A percentile compares a stretch with the other conserved stretches of the same genome.
Evolutionary conservation across 2,888 invertebrate species (phyloP).

Genomic region (Acrocyrtus sp.): DNA sequence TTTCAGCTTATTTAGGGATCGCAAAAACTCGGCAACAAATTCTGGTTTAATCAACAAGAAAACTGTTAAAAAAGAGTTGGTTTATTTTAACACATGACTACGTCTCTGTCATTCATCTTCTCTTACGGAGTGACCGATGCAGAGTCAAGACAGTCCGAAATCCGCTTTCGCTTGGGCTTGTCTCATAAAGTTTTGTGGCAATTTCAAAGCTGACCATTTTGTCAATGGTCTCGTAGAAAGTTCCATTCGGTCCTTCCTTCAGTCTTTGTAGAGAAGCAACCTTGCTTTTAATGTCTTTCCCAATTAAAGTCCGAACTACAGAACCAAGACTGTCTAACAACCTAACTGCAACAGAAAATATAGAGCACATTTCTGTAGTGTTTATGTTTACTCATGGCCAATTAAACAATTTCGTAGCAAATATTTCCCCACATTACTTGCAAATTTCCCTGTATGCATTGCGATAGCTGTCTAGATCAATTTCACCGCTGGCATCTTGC

Average conservation of each 20-base stretch:
- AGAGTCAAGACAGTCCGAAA: constrained; percentile 31
- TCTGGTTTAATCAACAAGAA: constrained; percentile 17
- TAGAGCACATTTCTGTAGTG: not conserved
- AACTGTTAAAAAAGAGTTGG: too few species aligned
- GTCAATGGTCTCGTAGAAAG: constrained; percentile 28
- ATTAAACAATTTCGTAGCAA: not conserved
- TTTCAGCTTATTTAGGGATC: constrained; percentile 15
- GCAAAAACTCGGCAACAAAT: constrained; percentile 26
- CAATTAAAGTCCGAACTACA: constrained; percentile 22
- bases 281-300: constrained; percentile 24
- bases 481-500: not conserved
- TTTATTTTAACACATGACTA: too few species aligned
- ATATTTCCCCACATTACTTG: constrained; percentile 23
- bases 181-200: constrained; percentile 12
- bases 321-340: constrained; percentile 29
- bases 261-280: constrained; percentile 9
- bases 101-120: too few species aligned
- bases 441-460: constrained; percentile 33
- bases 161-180: constrained; percentile 30
- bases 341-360: constrained; percentile 3
- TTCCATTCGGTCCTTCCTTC: constrained; percentile 14
- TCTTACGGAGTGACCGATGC: constrained; percentile 26
- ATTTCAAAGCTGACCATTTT: constrained; percentile 36
- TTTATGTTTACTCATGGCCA: not conserved
- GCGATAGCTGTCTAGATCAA: constrained; percentile 29